Base-by-base conservation (phyloP, 2,888 invertebrate species). In the Hybos culiciformis region DNA sequence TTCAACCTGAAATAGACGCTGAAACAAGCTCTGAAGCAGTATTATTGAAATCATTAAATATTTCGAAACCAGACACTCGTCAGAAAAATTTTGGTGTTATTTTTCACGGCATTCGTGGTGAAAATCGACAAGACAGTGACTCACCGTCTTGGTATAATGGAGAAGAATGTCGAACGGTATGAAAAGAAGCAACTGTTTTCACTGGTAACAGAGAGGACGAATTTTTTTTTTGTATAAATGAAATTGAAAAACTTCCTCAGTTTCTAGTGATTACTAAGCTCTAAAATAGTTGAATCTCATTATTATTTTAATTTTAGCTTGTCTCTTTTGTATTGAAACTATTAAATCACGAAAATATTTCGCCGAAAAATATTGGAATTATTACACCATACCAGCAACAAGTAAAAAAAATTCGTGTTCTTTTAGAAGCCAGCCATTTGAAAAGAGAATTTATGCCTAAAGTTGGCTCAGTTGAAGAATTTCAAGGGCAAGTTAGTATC, bases 381-480 rank as follows among this genome's bases (percentile, higher is more conserved):
- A 85, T 96, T 47, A 84, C 93, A 12, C 94, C 94, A 0, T 96
- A 96, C 58, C 68, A 81, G 47, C 87, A 88, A 61, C 96, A 96
- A 76, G 90, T 88, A 61, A 69, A 56, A 40, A 51, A 56, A 29
- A 45, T 64, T 6, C 52, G 61, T 2, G 52, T 37, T 26, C 46
- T 62, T 40, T 59, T 62, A 21, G 70, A 71, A 40, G 70, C 70
- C 38, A 66, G 73, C 17, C 67, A 72, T 31, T 47, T 61, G 14
- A 46, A 47, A 17, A 32, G 41, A 2, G n/a, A n/a, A n/a, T n/a
- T n/a, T n/a, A 56, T 62, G 53, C 77, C 82, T 37, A 76, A 85
- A 69, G 72, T 87, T 32, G 86, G 84, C 1, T 80, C 83, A 4
- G 83, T 87, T 2, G 87, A 90, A 64, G 87, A 87, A 57, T 86